These are phyloP conservation scores for Cathartes aura DNA, from an alignment of 2,113 vertebrate species.

Conservation along the genomic window DNA sequence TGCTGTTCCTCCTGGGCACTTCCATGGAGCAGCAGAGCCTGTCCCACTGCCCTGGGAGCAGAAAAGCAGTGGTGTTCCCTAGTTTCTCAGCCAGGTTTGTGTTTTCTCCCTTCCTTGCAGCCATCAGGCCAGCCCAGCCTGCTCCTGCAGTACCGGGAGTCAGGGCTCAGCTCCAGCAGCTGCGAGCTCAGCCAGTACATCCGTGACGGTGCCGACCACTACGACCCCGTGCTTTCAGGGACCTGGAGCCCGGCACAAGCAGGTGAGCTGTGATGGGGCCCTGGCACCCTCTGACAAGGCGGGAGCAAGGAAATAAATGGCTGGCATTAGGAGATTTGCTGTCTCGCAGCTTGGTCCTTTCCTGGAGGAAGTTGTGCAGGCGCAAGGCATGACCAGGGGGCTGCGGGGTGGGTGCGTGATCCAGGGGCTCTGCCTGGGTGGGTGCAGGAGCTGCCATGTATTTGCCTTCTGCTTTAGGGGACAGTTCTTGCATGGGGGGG, in stretches of 20 bases:
- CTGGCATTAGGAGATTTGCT: not conserved
- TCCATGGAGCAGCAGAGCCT: not conserved
- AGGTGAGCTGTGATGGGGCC: constrained; percentile 60
- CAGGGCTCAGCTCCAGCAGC: constrained; percentile 88
- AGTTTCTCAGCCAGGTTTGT: not conserved
- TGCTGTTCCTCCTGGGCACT: not conserved
- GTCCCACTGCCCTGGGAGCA: not conserved
- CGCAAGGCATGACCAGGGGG: too few species aligned
- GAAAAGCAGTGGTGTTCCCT: not conserved
- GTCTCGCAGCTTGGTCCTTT: not conserved
- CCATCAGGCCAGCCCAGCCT: constrained; percentile 62
- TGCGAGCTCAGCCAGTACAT: constrained; percentile 92
- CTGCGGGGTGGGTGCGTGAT: rapidly evolving
- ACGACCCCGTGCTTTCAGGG: not conserved
- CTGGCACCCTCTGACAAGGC: not conserved
- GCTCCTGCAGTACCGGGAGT: constrained; percentile 81
- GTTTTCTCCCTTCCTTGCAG: not conserved
- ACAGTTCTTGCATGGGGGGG: rapidly evolving
- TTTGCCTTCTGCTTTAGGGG: not conserved
- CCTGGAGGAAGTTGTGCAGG: not conserved
- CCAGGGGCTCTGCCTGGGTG: rapidly evolving
- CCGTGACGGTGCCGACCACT: constrained; percentile 18
- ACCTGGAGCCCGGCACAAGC: constrained; percentile 51
- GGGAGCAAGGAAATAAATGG: not conserved
- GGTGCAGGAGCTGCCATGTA: not conserved